A percentile compares a stretch with the other conserved stretches of the same genome.
Evolutionary conservation across 2,888 invertebrate genomes (phyloP).

Genomic region (Tenthredo distinguenda): DNA sequence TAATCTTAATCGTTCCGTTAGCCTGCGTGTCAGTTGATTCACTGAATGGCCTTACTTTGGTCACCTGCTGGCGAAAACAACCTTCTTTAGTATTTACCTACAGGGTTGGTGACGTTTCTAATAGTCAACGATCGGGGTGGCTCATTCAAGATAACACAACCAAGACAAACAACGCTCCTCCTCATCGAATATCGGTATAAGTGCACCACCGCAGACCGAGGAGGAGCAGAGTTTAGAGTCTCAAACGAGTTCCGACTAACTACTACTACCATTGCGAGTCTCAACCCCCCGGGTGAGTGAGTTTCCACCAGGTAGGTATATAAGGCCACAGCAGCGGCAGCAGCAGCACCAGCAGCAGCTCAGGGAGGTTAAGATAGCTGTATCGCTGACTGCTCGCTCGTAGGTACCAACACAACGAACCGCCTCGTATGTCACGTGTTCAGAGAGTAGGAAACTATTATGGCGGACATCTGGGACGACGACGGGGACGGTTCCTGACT

Average conservation of each 20-base stretch:
- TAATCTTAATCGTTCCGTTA: constrained; percentile 25
- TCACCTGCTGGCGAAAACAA: constrained; percentile 31
- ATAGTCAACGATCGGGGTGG: not conserved
- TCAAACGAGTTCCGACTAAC: constrained; percentile 42
- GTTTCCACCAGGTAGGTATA: constrained; percentile 16
- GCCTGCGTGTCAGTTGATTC: not conserved
- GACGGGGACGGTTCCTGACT: constrained; percentile 33
- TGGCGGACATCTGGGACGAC: constrained; percentile 37
- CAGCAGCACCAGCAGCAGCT: not conserved
- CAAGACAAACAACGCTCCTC: constrained; percentile 28
- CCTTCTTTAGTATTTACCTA: not conserved
- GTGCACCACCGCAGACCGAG: not conserved
- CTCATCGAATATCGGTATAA: constrained; percentile 2
- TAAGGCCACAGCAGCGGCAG: not conserved
- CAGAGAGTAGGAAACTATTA: constrained; percentile 40
- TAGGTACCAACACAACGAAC: not conserved
- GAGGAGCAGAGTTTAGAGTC: not conserved
- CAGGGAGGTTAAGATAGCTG: constrained; percentile 29
- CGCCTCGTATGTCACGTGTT: constrained; percentile 23
- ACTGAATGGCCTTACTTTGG: not conserved
- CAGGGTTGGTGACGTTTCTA: not conserved
- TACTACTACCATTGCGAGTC: not conserved
- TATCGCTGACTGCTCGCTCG: not conserved
- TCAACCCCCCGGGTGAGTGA: not conserved
- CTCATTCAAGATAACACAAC: constrained; percentile 36